A percentile compares a stretch with the other conserved stretches of the same genome.
Evolutionary conservation across 1,140 invertebrate species (phyloP).

Genomic region (Caerostris extrusa): DNA sequence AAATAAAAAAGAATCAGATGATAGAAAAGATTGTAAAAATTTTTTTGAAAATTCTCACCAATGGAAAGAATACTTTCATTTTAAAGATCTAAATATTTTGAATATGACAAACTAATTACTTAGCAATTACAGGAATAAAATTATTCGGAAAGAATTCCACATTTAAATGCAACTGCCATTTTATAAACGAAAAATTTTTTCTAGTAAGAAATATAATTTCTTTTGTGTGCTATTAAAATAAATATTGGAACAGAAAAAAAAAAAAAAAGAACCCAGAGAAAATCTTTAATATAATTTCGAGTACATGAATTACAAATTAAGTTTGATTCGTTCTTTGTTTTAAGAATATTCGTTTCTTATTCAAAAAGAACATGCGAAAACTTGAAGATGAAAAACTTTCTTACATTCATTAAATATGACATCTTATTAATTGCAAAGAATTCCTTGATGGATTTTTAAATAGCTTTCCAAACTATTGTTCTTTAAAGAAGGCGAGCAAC

Average conservation of each 20-base stretch:
- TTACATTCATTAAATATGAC: neutral
- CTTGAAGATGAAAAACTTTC: neutral
- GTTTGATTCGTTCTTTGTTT: neutral
- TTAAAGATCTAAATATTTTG: too few relatives aligned
- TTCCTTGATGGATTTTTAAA: neutral
- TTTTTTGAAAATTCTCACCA: too few relatives aligned
- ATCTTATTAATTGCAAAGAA: neutral
- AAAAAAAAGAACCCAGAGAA: neutral
- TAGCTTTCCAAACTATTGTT: neutral
- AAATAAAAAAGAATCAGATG: too few relatives aligned
- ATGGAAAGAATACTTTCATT: too few relatives aligned
- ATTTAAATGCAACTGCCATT: neutral
- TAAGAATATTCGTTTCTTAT: neutral
- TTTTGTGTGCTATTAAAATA: neutral
- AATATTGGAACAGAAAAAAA: neutral
- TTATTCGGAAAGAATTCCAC: neutral
- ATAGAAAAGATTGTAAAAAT: too few relatives aligned
- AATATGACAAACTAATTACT: slow-evolving; percentile 10
- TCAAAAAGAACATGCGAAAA: neutral
- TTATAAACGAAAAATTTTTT: neutral
- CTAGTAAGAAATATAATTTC: neutral
- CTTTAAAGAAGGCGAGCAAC: neutral
- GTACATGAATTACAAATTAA: neutral
- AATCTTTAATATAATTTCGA: neutral
- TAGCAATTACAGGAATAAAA: neutral